Evolutionary conservation across 2,113 vertebrate genomes (phyloP).

Genomic region (Formicarius rufipectus): DNA sequence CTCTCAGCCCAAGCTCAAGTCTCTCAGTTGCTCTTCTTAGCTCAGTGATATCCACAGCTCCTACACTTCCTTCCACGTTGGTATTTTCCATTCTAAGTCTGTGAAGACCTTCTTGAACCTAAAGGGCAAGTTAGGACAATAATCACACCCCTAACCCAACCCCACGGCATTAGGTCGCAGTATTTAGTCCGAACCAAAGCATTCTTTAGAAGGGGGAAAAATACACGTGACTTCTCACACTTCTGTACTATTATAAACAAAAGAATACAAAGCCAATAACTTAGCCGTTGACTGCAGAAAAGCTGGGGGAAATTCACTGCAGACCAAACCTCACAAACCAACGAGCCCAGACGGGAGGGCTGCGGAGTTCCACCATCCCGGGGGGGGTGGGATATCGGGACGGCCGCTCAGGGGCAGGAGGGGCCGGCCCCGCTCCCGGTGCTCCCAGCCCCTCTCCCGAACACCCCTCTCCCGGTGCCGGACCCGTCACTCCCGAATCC

Average conservation of each 20-base stretch:
- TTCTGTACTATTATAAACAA: not conserved
- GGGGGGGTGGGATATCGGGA: too few species aligned
- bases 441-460: too few species aligned
- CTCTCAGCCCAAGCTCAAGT: conserved; percentile 75
- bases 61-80: not conserved
- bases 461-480: too few species aligned
- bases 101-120: conserved; percentile 81
- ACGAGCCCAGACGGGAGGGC: too few species aligned
- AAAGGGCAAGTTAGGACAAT: not conserved
- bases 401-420: too few species aligned
- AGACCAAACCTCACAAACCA: not conserved
- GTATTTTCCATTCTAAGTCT: conserved; percentile 71
- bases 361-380: too few species aligned
- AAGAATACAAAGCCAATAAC: accelerated
- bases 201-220: not conserved
- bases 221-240: accelerated
- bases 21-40: conserved; percentile 72
- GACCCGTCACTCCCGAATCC: too few species aligned
- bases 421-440: too few species aligned
- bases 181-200: not conserved
- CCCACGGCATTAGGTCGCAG: accelerated
- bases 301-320: not conserved
- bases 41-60: conserved; percentile 58
- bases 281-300: accelerated
- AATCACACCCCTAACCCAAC: not conserved